Conservation (phyloP, 2,797 vertebrate species). For the Hemibagrus guttatus region DNA sequence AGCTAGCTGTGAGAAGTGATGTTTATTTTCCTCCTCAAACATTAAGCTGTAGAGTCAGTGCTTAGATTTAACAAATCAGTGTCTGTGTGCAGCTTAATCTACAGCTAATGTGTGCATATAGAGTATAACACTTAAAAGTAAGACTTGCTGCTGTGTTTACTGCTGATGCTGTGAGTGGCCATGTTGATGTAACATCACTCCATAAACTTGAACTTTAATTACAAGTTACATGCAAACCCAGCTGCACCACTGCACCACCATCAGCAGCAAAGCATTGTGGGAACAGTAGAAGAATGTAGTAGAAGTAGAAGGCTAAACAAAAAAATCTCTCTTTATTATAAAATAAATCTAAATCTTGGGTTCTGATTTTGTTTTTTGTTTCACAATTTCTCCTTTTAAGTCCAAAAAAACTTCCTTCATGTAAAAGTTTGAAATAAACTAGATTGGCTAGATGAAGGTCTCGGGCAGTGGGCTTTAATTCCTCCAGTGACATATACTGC, state of each 20-base stretch:
- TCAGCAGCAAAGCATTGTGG: not conserved
- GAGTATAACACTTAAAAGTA: not conserved
- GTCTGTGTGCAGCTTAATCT: not conserved
- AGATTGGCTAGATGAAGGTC: not conserved
- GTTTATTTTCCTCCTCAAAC: not conserved
- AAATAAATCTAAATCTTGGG: not conserved
- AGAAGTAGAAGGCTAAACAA: not conserved
- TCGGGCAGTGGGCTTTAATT: not conserved
- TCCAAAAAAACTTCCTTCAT: not conserved
- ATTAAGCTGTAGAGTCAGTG: not conserved
- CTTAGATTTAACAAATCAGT: not conserved
- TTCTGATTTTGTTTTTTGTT: not conserved
- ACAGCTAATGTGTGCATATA: not conserved
- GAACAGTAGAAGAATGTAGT: not conserved
- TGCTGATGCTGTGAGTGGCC: not conserved
- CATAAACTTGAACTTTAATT: not conserved
- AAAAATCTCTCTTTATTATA: not conserved
- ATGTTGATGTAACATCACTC: not conserved
- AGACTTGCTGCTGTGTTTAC: not conserved
- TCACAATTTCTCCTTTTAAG: not conserved
- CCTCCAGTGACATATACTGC: not conserved
- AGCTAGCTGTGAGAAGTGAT: not conserved
- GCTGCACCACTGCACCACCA: not conserved
- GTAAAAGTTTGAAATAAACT: not conserved
- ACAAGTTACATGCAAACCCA: not conserved